Percentiles rank a stretch among this genome's conserved stretches.
These are phyloP conservation scores for Laupala kohalensis DNA, from an alignment of 1,140 invertebrate species.

Conservation along the genomic window DNA sequence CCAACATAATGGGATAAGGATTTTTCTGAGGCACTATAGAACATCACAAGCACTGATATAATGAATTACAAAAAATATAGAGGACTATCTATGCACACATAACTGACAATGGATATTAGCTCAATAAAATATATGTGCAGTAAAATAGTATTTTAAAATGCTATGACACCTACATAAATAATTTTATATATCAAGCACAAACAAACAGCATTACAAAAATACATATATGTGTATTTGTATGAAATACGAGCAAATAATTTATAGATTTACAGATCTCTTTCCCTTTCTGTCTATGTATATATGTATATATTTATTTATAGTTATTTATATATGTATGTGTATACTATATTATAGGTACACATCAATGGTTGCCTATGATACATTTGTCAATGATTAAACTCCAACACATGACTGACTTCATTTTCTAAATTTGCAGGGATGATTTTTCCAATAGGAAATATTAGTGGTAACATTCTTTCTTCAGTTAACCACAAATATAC, in stretches of 20 bases:
- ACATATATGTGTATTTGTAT: neutral
- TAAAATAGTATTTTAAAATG: neutral
- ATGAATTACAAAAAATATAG: neutral
- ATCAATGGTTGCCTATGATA: neutral
- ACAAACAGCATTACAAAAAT: neutral
- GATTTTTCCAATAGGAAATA: neutral
- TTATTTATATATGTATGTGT: neutral
- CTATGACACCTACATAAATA: neutral
- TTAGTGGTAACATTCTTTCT: neutral
- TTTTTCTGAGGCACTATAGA: neutral
- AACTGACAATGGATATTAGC: too few species aligned
- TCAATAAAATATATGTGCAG: neutral
- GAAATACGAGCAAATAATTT: neutral
- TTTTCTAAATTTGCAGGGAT: neutral
- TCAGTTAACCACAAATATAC: neutral
- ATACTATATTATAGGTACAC: neutral
- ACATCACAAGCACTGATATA: neutral
- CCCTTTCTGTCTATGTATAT: neutral
- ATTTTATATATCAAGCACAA: neutral
- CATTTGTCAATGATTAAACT: neutral
- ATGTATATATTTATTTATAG: neutral
- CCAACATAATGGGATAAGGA: neutral
- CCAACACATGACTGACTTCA: neutral
- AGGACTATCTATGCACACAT: neutral
- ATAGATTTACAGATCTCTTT: neutral